Conservation (phyloP, 1,140 invertebrate genomes). For the Galendromus occidentalis region DNA sequence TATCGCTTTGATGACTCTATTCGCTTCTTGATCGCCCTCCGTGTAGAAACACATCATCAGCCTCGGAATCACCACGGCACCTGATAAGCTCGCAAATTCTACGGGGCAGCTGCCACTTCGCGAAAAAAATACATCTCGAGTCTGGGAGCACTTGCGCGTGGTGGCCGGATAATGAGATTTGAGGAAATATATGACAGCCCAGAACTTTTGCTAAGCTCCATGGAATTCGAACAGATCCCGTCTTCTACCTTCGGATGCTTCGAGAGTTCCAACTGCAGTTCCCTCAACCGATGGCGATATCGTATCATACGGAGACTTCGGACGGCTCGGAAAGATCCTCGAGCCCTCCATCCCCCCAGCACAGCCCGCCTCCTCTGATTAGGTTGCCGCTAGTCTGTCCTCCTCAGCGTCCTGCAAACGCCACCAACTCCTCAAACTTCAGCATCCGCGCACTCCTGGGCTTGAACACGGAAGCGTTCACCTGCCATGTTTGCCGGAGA, state of each 20-base stretch:
- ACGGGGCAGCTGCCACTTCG: no score
- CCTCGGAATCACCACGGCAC: no score
- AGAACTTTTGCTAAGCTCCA: no score
- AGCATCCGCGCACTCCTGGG: neutral
- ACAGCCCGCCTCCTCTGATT: neutral
- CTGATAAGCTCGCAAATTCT: no score
- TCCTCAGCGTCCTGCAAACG: neutral
- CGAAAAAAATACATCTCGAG: no score
- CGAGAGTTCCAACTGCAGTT: neutral
- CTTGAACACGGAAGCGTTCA: conserved; percentile 9
- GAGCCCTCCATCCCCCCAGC: neutral
- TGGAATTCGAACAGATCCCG: neutral
- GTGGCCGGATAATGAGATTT: no score
- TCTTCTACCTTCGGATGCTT: neutral
- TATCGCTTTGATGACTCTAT: no score
- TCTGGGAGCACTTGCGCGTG: no score
- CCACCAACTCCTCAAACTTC: neutral
- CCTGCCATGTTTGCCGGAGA: neutral
- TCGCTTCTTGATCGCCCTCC: no score
- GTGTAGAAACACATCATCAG: no score
- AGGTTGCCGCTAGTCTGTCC: neutral
- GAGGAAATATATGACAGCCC: no score
- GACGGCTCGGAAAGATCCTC: conserved; percentile 1
- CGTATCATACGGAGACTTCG: neutral
- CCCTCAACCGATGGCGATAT: neutral